Evolutionary conservation across 2,888 invertebrate species (phyloP).

Genomic region (Octodonta nipae): DNA sequence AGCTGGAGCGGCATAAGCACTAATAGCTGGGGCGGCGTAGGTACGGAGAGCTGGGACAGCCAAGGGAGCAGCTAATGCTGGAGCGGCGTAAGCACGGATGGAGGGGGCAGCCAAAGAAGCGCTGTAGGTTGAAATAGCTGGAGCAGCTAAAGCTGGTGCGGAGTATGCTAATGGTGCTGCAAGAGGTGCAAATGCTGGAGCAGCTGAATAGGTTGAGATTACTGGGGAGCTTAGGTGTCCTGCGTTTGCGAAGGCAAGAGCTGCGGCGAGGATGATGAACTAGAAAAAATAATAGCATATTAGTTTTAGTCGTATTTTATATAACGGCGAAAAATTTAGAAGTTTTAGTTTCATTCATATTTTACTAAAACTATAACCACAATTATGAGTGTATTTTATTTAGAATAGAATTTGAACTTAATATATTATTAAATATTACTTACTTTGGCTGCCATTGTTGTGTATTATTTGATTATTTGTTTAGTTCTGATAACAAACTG

Average conservation of each 20-base stretch:
- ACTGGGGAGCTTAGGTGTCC: slow-evolving; percentile 36
- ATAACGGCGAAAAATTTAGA: no score
- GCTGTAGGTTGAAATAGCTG: slow-evolving; percentile 42
- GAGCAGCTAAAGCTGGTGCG: slow-evolving; percentile 16
- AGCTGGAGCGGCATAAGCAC: no score
- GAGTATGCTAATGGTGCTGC: slow-evolving; percentile 12
- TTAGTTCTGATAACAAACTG: no score
- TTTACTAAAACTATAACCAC: no score
- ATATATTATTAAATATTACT: no score
- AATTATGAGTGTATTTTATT: no score
- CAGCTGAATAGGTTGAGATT: slow-evolving; percentile 23
- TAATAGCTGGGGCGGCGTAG: slow-evolving; percentile 23
- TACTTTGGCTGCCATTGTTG: slow-evolving; percentile 27
- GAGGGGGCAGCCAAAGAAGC: slow-evolving; percentile 26
- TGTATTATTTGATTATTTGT: no score
- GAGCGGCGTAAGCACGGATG: slow-evolving; percentile 24
- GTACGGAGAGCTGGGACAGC: slow-evolving; percentile 21
- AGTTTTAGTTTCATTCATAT: no score
- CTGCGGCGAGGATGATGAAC: slow-evolving; percentile 44
- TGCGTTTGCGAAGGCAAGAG: slow-evolving; percentile 47
- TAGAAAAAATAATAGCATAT: no score
- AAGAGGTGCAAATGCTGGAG: slow-evolving; percentile 20
- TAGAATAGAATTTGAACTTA: no score
- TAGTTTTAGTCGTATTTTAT: no score
- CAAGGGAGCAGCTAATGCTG: slow-evolving; percentile 18